These are phyloP conservation scores for Athetis lepigone DNA, from an alignment of 2,888 invertebrate species.

Conservation along the genomic window DNA sequence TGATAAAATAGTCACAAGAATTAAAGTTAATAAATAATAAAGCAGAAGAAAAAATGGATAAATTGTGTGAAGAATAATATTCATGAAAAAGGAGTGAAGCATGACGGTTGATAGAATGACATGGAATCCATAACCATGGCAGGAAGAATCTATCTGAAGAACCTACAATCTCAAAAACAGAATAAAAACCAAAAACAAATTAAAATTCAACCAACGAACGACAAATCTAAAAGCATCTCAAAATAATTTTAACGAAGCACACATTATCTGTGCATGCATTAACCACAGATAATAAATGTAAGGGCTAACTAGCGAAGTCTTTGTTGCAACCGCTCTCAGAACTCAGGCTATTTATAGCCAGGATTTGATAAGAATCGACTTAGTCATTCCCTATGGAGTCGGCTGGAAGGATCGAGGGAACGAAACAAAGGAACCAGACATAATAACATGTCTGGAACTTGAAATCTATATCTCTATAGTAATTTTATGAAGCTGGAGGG, in stretches of 20 bases:
- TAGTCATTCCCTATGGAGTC: conserved; percentile 55
- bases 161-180: no score
- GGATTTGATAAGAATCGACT: conserved; percentile 64
- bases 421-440: conserved; percentile 56
- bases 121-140: no score
- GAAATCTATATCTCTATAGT: no score
- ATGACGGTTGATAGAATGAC: no score
- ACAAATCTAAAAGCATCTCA: conserved; percentile 41
- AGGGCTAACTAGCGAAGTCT: conserved; percentile 49
- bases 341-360: conserved; percentile 56
- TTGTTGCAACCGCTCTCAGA: conserved; percentile 61
- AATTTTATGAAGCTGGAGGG: no score
- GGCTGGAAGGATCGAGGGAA: conserved; percentile 33
- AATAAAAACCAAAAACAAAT: conserved; percentile 5
- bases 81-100: no score
- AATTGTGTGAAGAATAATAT: no score
- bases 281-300: conserved; percentile 63
- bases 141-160: no score
- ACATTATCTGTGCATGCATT: conserved; percentile 60
- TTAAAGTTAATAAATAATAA: no score
- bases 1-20: no score
- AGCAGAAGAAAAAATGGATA: no score
- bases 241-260: conserved; percentile 55
- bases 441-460: conserved; percentile 18
- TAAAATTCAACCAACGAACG: conserved; percentile 33